These are phyloP conservation scores for Pteropus rufus DNA, from an alignment of 2,797 vertebrate genomes.

Conservation along the genomic window DNA sequence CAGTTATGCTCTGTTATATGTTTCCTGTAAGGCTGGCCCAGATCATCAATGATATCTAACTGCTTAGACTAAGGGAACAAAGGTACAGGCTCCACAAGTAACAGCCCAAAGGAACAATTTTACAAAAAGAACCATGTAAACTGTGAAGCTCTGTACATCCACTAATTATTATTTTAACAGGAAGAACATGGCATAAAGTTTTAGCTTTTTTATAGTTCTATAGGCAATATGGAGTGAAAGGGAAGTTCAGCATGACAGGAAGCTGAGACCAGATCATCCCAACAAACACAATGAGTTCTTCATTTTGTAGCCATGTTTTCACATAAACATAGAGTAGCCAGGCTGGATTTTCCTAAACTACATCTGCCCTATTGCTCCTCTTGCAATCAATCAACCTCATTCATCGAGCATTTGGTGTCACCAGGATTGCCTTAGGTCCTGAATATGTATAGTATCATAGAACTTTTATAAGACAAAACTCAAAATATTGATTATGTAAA, in stretches of 20 bases:
- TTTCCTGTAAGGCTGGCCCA: not conserved
- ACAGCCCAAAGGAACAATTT: not conserved
- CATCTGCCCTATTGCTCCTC: not conserved
- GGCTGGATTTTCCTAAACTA: not conserved
- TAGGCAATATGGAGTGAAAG: not conserved
- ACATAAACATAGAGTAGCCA: not conserved
- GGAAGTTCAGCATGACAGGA: not conserved
- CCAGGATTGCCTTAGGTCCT: not conserved
- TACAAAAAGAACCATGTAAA: not conserved
- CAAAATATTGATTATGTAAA: not conserved
- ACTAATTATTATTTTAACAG: not conserved
- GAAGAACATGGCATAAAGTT: not conserved
- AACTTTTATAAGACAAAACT: not conserved
- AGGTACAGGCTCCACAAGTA: not conserved
- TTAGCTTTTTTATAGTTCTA: not conserved
- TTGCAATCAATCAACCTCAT: not conserved
- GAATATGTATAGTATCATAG: not conserved
- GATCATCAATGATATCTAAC: not conserved
- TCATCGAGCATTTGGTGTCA: not conserved
- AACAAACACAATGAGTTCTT: not conserved
- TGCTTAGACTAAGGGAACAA: not conserved
- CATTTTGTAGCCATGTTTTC: not conserved
- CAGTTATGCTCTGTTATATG: not conserved
- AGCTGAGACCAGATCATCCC: not conserved
- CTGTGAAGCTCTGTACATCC: not conserved